Percentiles rank a stretch among this genome's conserved stretches.
Evolutionary conservation across 2,888 invertebrate genomes (phyloP).

Genomic region (Rutpela maculata): DNA sequence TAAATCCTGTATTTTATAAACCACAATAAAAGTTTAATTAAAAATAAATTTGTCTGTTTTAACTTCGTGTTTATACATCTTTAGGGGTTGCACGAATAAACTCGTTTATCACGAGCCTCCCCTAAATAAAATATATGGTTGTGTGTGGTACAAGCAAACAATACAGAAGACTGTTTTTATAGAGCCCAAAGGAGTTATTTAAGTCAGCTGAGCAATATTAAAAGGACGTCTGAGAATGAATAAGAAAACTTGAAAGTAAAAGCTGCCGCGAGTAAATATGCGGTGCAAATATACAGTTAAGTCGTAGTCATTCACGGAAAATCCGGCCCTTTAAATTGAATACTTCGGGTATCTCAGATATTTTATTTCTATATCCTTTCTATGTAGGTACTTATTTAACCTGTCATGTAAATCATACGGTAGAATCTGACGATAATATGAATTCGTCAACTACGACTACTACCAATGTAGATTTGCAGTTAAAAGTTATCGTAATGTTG

Average conservation of each 20-base stretch:
- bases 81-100: background rate
- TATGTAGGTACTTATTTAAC: background rate
- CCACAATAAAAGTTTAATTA: background rate
- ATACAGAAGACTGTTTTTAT: constrained; percentile 18
- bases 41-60: background rate
- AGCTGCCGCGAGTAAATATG: background rate
- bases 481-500: too few species aligned
- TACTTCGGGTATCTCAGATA: background rate
- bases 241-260: constrained; percentile 9
- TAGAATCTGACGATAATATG: too few species aligned
- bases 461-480: too few species aligned
- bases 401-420: too few species aligned
- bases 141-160: constrained; percentile 9
- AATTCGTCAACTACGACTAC: too few species aligned
- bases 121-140: constrained; percentile 15
- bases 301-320: background rate
- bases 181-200: constrained; percentile 18
- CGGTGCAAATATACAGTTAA: background rate
- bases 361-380: background rate
- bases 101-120: background rate
- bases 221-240: background rate
- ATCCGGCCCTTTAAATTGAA: background rate
- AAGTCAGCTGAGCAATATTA: constrained; percentile 11
- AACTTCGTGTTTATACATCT: constrained; percentile 1
- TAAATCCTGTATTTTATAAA: background rate